Conservation (phyloP, 2,113 vertebrate genomes). For the Glaucomys volans region DNA sequence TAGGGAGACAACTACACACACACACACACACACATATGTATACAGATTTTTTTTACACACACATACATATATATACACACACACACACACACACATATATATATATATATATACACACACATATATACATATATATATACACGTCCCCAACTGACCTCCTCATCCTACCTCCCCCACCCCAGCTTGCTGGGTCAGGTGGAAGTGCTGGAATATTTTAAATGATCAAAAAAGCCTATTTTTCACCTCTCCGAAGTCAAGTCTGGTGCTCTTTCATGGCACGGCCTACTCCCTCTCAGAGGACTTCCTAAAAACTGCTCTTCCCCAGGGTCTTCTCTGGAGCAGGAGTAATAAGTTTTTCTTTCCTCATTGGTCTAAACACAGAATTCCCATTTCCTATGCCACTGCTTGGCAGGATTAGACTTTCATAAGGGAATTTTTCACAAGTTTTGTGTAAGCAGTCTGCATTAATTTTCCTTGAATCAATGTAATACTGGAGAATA, state of each 20-base stretch:
- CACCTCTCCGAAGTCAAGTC: not conserved
- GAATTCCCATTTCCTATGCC: not conserved
- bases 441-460: not conserved
- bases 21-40: no score
- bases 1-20: no score
- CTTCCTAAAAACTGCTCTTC: not conserved
- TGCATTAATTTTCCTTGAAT: not conserved
- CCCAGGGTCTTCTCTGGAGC: not conserved
- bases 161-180: no score
- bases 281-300: not conserved
- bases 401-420: not conserved
- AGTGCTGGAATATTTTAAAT: not conserved
- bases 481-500: not conserved
- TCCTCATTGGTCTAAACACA: not conserved
- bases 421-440: not conserved
- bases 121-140: no score
- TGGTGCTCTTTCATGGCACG: not conserved
- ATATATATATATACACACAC: no score
- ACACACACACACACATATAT: no score
- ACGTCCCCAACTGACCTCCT: not conserved
- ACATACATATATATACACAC: no score
- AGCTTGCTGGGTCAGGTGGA: not conserved
- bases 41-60: no score
- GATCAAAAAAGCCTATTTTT: not conserved
- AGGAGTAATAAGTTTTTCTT: not conserved